These are phyloP conservation scores for Cercopithecus mona DNA, from an alignment of 2,113 vertebrate species.

Conservation along the genomic window DNA sequence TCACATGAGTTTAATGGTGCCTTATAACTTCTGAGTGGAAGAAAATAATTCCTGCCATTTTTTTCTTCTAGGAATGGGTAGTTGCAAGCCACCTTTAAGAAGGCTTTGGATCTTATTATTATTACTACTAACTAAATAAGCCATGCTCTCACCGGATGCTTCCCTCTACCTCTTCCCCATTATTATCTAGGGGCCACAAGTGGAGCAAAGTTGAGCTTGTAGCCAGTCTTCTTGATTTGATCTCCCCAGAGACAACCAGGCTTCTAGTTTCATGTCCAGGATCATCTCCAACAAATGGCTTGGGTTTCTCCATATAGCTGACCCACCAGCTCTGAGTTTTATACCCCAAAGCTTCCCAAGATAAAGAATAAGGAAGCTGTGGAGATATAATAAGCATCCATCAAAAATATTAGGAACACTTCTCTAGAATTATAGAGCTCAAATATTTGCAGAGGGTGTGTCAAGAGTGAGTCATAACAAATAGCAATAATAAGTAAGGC, in stretches of 20 bases:
- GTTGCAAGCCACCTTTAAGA: background rate
- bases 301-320: background rate
- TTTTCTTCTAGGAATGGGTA: background rate
- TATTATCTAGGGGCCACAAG: background rate
- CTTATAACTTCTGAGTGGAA: background rate
- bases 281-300: background rate
- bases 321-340: background rate
- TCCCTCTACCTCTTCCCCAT: background rate
- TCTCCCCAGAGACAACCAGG: background rate
- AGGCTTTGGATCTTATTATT: background rate
- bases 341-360: background rate
- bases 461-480: conserved; percentile 28
- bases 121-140: background rate
- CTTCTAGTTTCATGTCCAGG: background rate
- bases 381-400: background rate
- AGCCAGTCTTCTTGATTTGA: background rate
- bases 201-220: background rate
- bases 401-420: background rate
- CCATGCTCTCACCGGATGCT: background rate
- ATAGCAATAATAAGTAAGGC: conserved; percentile 30
- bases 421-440: background rate
- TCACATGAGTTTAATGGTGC: background rate
- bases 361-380: background rate
- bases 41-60: background rate
- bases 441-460: conserved; percentile 49